Percentiles rank a stretch among this genome's conserved stretches.
Conservation (phyloP, 2,113 vertebrate species). For the Empidonax traillii region DNA sequence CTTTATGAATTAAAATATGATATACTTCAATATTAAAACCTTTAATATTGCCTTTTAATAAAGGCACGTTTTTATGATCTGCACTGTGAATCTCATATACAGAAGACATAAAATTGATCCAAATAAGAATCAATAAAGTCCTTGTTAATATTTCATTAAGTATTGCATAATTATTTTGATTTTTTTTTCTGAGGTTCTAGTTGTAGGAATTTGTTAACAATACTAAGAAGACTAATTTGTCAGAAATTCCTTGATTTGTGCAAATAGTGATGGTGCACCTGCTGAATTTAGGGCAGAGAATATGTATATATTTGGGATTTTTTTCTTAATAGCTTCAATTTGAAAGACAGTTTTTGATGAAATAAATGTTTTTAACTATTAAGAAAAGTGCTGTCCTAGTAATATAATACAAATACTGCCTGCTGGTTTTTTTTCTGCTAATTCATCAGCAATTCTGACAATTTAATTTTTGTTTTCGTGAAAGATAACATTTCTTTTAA, state of each 20-base stretch:
- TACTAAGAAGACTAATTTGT: not conserved
- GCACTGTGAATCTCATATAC: not conserved
- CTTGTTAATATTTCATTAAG: not conserved
- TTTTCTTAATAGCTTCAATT: not conserved
- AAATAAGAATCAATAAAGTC: not conserved
- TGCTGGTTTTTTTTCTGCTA: not conserved
- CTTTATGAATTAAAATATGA: not conserved
- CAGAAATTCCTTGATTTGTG: not conserved
- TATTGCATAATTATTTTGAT: not conserved
- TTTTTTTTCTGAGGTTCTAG: not conserved
- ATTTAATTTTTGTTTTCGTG: not conserved
- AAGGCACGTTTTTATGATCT: not conserved
- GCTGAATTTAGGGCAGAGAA: not conserved
- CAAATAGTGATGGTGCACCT: rapidly evolving
- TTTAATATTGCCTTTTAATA: not conserved
- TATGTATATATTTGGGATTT: not conserved
- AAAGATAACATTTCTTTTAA: not conserved
- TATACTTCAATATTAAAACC: not conserved
- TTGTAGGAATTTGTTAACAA: not conserved
- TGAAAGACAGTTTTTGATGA: not conserved
- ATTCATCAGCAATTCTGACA: not conserved
- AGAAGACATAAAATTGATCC: not conserved
- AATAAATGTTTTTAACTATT: not conserved
- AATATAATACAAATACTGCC: not conserved
- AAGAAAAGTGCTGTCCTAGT: rapidly evolving